Base-by-base conservation (phyloP, 2,113 vertebrate species). In the Mobula birostris region DNA sequence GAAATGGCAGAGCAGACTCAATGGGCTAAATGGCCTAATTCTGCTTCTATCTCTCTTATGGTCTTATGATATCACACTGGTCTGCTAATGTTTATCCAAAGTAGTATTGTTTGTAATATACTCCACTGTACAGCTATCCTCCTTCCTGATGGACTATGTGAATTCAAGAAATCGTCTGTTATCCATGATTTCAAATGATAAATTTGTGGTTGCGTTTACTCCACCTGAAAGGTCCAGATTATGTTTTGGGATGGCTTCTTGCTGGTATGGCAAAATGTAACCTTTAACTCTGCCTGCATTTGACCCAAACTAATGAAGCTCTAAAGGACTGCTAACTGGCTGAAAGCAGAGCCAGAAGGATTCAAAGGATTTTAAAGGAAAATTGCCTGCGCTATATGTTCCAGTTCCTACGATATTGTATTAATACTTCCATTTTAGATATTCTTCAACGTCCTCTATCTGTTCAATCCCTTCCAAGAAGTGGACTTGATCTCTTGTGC, bases 401-500 rank as follows among this genome's bases (percentile, higher is more conserved):
- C 8, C 61, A 32, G 66, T 90, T 5, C n/a, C 21, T 32, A 32
- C 2, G 11, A 2, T 79, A 36, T 14, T 79, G 32, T 36, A 11
- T 61, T 27, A 27, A 87, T 29, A 19, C 48, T 29, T 87, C 56
- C 36, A 87, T 87, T 87, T 87, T 19, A 48, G 68, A 56, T 93
- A 70, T 74, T 74, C 36, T 72, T 29, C 40, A 27, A 0, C 48
- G 15, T 40, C 36, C 91, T 93, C 56, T 82, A 66, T 40, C 36
- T 61, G 7, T 72, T 76, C 29, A 79, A 91, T 1, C 40, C 76
- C 63, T 48, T 19, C 36, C 21, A 14, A n/a, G 74, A 48, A 94
- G 96, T 96, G 98, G 98, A 97, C 98, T 96, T 97, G 97, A 97
- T 97, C 98, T 99, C 98, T 98, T 96, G 99, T 99, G 98, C 99